Evolutionary conservation across 2,113 vertebrate species (phyloP), one percentile per base, ranked within the genome.

Genomic region (Hemibates koningsi): DNA sequence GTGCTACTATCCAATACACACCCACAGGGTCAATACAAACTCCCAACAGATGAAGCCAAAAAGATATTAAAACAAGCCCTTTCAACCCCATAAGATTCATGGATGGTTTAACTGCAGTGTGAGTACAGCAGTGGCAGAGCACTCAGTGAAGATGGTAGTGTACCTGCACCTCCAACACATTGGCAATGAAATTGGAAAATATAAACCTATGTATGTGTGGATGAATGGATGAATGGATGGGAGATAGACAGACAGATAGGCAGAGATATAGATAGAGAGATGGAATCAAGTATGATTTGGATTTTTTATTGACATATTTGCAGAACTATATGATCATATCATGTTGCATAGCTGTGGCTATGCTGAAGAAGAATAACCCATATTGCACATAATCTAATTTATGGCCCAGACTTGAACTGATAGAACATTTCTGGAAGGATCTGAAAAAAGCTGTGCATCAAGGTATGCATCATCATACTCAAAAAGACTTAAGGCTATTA

Each of bases 1-100:
- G 61, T 61, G 36, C 85, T 76, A 36, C 66, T 80, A 52, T 89
- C 81, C 41, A 87, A 68, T 38, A 86, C 81, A 88, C 41, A 85
- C 63, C 45, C 56, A 88, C 84, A 83, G 73, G 85, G 86, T 90
- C 92, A 87, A 85, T 36, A 82, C 52, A 86, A 76, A 85, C 81
- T 83, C 82, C 63, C 29, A 84, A 61, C 54, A 90, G 76, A 93
- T 63, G 66, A 92, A 91, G 52, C 88, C 68, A 63, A 86, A 93
- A 94, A 88, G 57, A 82, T 79, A 89, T 91, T 95, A 82, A 90
- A 92, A 91, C 53, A 82, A 92, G 80, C 36, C 24, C 71, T 86
- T 91, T 90, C 82, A 85, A 76, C 86, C 85, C 57, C 32, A 29
- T 34, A 68, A 83, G 83, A 88, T 82, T 89, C 85, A 84, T 87